Base-by-base conservation (phyloP, 2,797 vertebrate genomes). In the Microcaecilia unicolor region DNA sequence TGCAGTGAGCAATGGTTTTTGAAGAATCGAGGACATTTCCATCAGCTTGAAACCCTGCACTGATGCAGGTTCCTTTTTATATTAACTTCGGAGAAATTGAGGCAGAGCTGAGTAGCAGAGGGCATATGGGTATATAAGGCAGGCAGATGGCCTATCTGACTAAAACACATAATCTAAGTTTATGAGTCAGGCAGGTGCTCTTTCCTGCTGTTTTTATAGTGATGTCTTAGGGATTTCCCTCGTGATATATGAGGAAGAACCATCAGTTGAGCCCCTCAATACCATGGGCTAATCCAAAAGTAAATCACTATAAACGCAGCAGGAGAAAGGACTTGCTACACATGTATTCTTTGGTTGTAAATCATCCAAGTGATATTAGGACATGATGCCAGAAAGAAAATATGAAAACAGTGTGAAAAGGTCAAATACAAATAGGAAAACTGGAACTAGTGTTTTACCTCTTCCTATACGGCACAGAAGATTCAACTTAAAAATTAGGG, bases 171-270 rank as follows among this genome's bases (percentile, higher is more conserved):
- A 43, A 38, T 61, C 56, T 39, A 60, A 57, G 63, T 74, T 76
- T 74, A 77, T 31, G 66, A 73, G 53, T 22, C 49, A 41, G 42
- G 72, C 71, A 74, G 75, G 75, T 76, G 70, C 65, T 61, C 59
- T 58, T 62, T 60, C 72, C 68, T 22, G 62, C 72, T 66, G 76
- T 28, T 79, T n/a, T 79, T 76, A 72, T 62, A 52, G 70, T 59
- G 60, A 64, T 65, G 70, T 72, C 74, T 68, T 69, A 70, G 57
- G 67, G 67, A 68, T 74, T 74, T 71, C 71, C 74, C 50, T 61
- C 63, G 50, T 77, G 76, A 80, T 79, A 67, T 77, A 77, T 1
- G 62, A 64, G 60, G 61, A 61, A 50, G 57, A 51, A 64, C 55
- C 18, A 5, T 56, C 9, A 39, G 53, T 61, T 2, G 42, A 66